Evolutionary conservation across 2,113 vertebrate species (phyloP).

Genomic region (Hymenochirus boettgeri): DNA sequence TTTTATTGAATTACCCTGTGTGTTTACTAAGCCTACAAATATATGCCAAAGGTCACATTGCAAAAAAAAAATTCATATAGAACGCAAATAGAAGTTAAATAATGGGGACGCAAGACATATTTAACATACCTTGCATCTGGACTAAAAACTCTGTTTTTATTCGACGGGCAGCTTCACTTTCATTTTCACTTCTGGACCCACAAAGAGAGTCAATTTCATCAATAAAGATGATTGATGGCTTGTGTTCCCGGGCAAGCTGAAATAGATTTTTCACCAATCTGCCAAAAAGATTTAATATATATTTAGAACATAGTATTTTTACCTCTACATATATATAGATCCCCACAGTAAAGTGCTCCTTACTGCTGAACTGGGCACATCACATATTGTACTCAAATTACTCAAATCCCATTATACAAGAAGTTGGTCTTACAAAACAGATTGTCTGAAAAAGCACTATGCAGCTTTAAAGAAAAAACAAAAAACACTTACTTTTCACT

Average conservation of each 20-base stretch:
- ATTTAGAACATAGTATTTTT: too few species aligned
- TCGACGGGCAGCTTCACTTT: slow-evolving; percentile 90
- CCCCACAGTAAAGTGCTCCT: too few species aligned
- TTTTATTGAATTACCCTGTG: too few species aligned
- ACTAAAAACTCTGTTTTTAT: slow-evolving; percentile 98
- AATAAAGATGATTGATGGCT: slow-evolving; percentile 96
- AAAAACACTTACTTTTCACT: slow-evolving; percentile 90
- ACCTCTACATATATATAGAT: too few species aligned
- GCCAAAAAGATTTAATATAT: slow-evolving; percentile 20
- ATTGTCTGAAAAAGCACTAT: too few species aligned
- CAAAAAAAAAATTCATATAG: not conserved
- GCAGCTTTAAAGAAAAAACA: not conserved
- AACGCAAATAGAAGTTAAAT: not conserved
- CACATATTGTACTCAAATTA: too few species aligned
- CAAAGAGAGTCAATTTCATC: slow-evolving; percentile 97
- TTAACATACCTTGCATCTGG: slow-evolving; percentile 87
- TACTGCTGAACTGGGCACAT: too few species aligned
- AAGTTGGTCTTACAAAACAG: too few species aligned
- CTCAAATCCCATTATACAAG: too few species aligned
- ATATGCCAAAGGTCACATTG: not conserved
- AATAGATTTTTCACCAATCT: slow-evolving; percentile 96
- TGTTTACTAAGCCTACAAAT: not conserved
- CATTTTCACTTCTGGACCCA: slow-evolving; percentile 92
- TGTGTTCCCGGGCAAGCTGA: slow-evolving; percentile 87
- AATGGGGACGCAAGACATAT: not conserved